phyloP scores from a whole-genome alignment of 2,113 vertebrate species.

The Sciurus niger region DNA sequence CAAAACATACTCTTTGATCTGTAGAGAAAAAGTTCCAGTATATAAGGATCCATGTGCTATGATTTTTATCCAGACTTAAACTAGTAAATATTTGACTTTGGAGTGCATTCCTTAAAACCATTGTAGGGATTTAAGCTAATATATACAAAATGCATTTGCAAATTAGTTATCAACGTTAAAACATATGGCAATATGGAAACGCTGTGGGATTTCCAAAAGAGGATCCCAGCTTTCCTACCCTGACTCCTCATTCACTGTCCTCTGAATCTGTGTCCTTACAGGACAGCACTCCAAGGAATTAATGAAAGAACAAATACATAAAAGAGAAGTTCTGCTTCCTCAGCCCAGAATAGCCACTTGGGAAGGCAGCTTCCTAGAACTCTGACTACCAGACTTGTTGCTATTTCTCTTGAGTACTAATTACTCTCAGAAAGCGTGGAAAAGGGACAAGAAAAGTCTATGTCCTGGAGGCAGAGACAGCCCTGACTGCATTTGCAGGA shows the following conservation, averaged over 20 bases:
- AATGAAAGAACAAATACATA: not conserved
- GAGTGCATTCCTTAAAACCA: not conserved
- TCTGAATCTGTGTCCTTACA: not conserved
- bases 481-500: not conserved
- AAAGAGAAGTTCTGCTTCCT: not conserved
- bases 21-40: not conserved
- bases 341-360: not conserved
- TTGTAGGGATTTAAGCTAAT: not conserved
- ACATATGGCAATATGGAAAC: not conserved
- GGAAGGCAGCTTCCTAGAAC: not conserved
- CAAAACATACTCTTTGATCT: not conserved
- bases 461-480: no score
- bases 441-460: no score
- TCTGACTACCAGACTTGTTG: not conserved
- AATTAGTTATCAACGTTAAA: not conserved
- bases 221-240: not conserved
- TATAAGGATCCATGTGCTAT: not conserved
- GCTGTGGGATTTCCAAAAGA: not conserved
- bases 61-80: not conserved
- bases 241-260: not conserved
- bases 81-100: not conserved
- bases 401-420: slow-evolving; percentile 2
- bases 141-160: not conserved
- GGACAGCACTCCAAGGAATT: not conserved
- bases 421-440: not conserved